phyloP scores from a whole-genome alignment of 2,888 invertebrate genomes.

The Apamea epomidion region DNA sequence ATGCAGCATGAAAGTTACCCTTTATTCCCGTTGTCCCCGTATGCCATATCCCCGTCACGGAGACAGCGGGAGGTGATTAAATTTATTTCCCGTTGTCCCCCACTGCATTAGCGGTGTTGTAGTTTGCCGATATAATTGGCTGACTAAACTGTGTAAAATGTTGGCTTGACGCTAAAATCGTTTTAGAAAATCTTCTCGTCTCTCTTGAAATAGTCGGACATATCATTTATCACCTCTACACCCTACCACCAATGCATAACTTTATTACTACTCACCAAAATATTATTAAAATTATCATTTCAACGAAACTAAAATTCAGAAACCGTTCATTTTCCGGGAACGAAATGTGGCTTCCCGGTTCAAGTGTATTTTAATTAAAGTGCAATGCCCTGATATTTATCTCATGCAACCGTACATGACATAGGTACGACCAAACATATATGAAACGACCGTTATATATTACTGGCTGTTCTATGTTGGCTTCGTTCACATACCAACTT shows the following conservation, averaged over 20 bases:
- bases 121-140: constrained; percentile 6
- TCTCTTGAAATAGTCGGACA: not conserved
- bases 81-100: too few relatives aligned
- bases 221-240: not conserved
- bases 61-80: too few relatives aligned
- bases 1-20: constrained; percentile 56
- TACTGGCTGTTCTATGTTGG: not conserved
- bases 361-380: constrained; percentile 10
- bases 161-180: not conserved
- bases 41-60: too few relatives aligned
- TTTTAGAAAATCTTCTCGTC: not conserved
- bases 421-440: not conserved
- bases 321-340: constrained; percentile 24
- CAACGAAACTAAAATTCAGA: constrained; percentile 4
- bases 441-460: not conserved
- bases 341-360: not conserved
- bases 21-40: too few relatives aligned
- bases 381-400: constrained; percentile 2
- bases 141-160: constrained; percentile 3
- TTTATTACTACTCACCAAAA: not conserved
- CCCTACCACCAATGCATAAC: not conserved
- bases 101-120: not conserved
- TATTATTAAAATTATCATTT: not conserved
- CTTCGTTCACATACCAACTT: not conserved
- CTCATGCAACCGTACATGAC: not conserved